Evolutionary conservation across 2,113 vertebrate species (phyloP).

Genomic region (Cyphomyrus plagiostoma): DNA sequence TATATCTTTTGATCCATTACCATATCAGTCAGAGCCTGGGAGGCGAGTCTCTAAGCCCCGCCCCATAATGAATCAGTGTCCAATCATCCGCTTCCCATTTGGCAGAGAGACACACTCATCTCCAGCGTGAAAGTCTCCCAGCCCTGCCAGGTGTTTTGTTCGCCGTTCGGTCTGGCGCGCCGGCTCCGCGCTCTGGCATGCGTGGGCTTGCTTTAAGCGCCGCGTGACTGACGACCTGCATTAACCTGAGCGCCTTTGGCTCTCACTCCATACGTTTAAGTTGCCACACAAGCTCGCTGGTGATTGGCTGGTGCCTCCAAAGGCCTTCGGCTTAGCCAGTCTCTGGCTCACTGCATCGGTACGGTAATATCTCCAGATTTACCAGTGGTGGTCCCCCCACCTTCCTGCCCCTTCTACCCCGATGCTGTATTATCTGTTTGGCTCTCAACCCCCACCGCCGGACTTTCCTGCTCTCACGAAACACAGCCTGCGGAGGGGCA

Average conservation of each 20-base stretch:
- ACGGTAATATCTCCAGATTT: not conserved
- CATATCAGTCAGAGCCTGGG: not conserved
- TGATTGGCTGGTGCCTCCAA: not conserved
- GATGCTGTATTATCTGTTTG: not conserved
- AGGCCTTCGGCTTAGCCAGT: not conserved
- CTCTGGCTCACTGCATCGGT: not conserved
- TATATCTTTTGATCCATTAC: not conserved
- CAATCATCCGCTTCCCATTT: not conserved
- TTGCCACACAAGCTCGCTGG: not conserved
- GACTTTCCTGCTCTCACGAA: not conserved
- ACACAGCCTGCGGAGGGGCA: not conserved
- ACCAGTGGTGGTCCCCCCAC: not conserved
- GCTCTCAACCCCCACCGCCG: not conserved
- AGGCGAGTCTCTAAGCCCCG: not conserved
- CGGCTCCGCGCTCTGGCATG: not conserved
- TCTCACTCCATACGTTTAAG: not conserved
- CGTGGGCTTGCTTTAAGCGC: not conserved
- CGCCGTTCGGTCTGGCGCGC: not conserved
- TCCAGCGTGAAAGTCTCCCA: not conserved
- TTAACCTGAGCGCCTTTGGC: not conserved
- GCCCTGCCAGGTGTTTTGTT: not conserved
- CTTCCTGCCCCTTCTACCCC: not conserved
- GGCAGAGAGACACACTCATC: not conserved
- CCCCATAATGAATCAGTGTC: not conserved
- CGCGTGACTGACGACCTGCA: not conserved